Percentiles rank a stretch among this genome's conserved stretches.
Conservation (phyloP, 2,797 vertebrate genomes). For the Dendrocincla fuliginosa region DNA sequence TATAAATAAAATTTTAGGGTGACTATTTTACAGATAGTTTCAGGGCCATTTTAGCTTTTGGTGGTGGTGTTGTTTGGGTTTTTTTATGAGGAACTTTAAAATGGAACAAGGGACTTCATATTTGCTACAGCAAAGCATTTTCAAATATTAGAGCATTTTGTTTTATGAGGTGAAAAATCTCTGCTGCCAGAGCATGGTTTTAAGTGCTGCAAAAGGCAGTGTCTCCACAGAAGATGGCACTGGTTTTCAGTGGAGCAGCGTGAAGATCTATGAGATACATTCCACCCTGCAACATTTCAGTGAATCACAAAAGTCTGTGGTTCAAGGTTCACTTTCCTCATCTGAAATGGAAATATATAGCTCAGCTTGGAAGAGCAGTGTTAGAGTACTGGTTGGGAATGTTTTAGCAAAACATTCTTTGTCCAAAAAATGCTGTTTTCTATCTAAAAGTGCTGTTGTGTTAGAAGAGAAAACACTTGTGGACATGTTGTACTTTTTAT, state of each 20-base stretch:
- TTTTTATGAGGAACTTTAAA: not conserved
- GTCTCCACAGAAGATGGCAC: not conserved
- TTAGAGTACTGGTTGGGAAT: not conserved
- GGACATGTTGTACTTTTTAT: not conserved
- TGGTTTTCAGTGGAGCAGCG: not conserved
- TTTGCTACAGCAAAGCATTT: conserved; percentile 13
- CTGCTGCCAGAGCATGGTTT: not conserved
- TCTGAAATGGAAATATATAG: not conserved
- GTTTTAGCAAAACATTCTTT: not conserved
- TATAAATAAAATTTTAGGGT: not conserved
- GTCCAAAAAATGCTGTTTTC: not conserved
- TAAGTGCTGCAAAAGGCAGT: not conserved
- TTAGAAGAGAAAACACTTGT: not conserved
- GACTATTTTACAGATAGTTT: not conserved
- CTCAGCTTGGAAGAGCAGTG: not conserved
- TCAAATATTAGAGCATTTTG: not conserved
- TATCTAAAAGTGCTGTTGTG: not conserved
- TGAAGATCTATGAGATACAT: not conserved
- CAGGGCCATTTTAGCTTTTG: not conserved
- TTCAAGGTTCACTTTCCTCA: not conserved
- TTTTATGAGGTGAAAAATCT: conserved; percentile 50
- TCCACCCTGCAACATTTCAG: not conserved
- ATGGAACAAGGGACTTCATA: not conserved
- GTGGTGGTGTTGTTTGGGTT: not conserved
- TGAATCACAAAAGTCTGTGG: not conserved